phyloP scores from a whole-genome alignment of 2,113 vertebrate genomes.

The Nibea coibor region DNA sequence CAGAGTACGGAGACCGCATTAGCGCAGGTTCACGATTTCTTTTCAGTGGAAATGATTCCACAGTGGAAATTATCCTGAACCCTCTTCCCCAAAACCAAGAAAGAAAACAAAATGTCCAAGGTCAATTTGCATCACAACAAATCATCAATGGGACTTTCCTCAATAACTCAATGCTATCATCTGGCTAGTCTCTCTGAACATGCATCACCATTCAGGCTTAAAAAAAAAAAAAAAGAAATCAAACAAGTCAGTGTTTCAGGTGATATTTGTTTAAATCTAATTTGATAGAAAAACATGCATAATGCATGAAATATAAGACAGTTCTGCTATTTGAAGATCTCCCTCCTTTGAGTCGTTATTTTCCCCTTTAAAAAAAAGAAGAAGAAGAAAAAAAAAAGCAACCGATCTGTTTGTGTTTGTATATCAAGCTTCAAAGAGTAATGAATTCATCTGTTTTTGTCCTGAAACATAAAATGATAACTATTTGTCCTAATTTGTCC shows the following conservation, averaged over 20 bases:
- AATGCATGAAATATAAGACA: constrained; percentile 31
- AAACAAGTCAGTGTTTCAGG: constrained; percentile 28
- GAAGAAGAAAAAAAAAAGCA: neutral
- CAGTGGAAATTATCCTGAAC: neutral
- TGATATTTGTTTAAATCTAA: constrained; percentile 33
- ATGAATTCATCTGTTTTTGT: constrained; percentile 43
- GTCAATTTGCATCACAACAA: constrained; percentile 9
- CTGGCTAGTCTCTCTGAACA: constrained; percentile 33
- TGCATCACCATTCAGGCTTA: constrained; percentile 21
- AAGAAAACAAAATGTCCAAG: neutral
- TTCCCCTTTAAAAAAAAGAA: constrained; percentile 6
- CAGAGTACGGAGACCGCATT: neutral
- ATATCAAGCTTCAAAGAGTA: constrained; percentile 32
- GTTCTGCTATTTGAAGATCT: constrained; percentile 19
- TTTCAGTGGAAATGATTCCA: neutral
- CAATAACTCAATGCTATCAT: constrained; percentile 10
- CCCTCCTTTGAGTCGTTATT: constrained; percentile 24
- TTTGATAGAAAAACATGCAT: constrained; percentile 43
- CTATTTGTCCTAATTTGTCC: constrained; percentile 56
- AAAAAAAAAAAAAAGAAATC: neutral
- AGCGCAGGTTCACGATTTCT: neutral
- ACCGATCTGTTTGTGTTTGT: constrained; percentile 22
- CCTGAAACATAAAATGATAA: constrained; percentile 46
- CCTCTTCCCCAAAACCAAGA: neutral
- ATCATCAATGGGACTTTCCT: constrained; percentile 6